Base-by-base conservation (phyloP, 1,140 invertebrate species). In the Zelostemma sp. region DNA sequence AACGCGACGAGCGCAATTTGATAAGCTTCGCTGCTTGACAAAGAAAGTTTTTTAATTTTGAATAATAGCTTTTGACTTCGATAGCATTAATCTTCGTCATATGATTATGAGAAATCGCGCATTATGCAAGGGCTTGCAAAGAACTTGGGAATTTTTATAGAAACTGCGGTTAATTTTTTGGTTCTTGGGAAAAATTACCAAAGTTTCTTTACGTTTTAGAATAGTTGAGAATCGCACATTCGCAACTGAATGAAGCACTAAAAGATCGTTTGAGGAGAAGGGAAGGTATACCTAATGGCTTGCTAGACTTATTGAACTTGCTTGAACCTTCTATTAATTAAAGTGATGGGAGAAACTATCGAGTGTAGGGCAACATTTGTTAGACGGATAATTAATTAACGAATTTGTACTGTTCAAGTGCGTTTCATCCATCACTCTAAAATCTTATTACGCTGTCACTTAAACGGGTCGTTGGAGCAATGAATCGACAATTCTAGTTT, bases 211-310 rank as follows among this genome's bases (percentile, higher is more conserved):
- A 25, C 21, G 8, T n/a, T n/a, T 25, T 63, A 63, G 61, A 51
- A 14, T 64, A 57, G 53, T 54, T 16, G 25, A 45, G 43, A 28
- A 51, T 56, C 56, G 61, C 61, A 64, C 53, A 56, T 17, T 45
- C 35, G n/a, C 40, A 56, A 56, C 4, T 46, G 47, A 55, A 55
- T 62, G 51, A 35, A 57, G 54, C 53, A 57, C 61, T 57, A 43
- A 21, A 49, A 63, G 5, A 47, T 6, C 18, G 46, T 56, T 43
- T 35, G 40, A 38, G 25, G 54, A 63, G 43, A 31, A 21, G 9
- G 33, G 11, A 35, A n/a, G 11, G 21, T 38, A 35, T 3, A 48
- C 8, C 15, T 1, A 50, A 28, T 38, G 28, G 48, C 48, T 50
- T 50, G 28, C 1, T 50, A 50, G 48, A 50, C 31, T 16, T 35